Conservation (phyloP, 2,113 vertebrate genomes). For the Antechinus stuartii region DNA sequence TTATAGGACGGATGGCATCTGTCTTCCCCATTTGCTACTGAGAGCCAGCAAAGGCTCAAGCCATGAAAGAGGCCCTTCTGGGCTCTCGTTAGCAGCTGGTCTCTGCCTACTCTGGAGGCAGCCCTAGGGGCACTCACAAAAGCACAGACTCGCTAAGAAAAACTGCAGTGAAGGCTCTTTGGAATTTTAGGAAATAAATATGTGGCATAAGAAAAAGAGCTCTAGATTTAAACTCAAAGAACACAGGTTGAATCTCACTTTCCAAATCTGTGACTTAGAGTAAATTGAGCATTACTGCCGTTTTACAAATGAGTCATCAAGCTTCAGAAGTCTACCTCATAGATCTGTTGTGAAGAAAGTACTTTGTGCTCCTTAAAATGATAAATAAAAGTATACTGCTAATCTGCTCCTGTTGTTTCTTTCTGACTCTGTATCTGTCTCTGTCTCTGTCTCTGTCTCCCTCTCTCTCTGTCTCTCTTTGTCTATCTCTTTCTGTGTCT, state of each 20-base stretch:
- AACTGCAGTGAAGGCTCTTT: background rate
- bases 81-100: background rate
- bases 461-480: too few species aligned
- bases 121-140: background rate
- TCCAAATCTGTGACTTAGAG: background rate
- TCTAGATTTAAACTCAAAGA: background rate
- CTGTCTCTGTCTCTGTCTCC: background rate
- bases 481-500: too few species aligned
- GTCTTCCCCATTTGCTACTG: background rate
- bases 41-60: background rate
- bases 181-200: background rate
- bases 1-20: constrained; percentile 52
- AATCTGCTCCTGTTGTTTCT: background rate
- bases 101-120: background rate
- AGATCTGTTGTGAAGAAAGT: background rate
- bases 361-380: background rate
- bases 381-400: background rate
- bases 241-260: background rate
- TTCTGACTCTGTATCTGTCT: too few species aligned
- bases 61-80: background rate
- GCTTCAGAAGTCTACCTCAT: background rate
- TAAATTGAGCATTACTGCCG: too few species aligned
- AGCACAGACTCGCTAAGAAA: background rate
- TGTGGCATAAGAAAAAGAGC: background rate
- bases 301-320: too few species aligned